phyloP scores from a whole-genome alignment of 2,113 vertebrate species.

The Genyomyrus donnyi region DNA sequence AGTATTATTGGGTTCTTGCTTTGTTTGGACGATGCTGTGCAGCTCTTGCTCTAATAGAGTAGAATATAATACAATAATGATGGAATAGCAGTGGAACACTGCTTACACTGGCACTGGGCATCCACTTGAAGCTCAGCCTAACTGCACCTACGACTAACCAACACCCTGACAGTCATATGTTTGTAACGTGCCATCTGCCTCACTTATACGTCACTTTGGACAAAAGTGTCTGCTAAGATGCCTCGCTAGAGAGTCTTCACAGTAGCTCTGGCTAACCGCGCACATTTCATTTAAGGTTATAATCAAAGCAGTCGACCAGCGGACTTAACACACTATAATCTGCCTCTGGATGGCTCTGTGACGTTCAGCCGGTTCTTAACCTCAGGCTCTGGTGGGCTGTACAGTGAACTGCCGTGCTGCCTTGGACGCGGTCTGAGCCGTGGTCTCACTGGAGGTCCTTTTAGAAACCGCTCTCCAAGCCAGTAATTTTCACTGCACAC shows the following conservation, averaged over 20 bases:
- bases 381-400: neutral
- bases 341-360: neutral
- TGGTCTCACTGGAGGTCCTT: neutral
- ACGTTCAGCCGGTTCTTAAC: neutral
- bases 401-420: neutral
- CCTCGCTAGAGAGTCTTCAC: neutral
- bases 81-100: neutral
- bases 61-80: neutral
- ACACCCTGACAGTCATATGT: neutral
- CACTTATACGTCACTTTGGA: neutral
- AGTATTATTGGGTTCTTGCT: neutral
- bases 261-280: neutral
- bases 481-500: neutral
- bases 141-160: neutral
- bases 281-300: neutral
- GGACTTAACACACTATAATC: constrained; percentile 7
- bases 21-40: neutral
- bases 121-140: neutral
- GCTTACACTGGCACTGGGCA: neutral
- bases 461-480: neutral
- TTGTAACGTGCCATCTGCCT: neutral
- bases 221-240: neutral
- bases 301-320: neutral
- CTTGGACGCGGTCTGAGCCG: neutral
- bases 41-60: neutral